phyloP scores from a whole-genome alignment of 2,113 vertebrate species.

The Callionymus lyra region DNA sequence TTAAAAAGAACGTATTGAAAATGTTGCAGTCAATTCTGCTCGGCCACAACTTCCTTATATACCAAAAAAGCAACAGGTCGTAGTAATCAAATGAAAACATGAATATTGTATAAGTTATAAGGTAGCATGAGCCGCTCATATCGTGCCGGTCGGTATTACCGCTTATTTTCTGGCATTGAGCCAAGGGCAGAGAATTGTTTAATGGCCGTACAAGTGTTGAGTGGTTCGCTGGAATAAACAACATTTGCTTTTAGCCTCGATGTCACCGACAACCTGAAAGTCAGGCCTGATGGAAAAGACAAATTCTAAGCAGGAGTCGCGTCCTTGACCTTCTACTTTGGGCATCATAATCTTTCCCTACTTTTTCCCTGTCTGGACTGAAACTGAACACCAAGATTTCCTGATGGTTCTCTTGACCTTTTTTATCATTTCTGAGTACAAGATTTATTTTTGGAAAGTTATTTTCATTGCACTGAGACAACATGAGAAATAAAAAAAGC shows the following conservation, averaged over 20 bases:
- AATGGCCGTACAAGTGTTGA: slow-evolving; percentile 22
- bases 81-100: slow-evolving; percentile 3
- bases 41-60: no score
- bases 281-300: slow-evolving; percentile 9
- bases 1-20: no score
- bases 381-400: no score
- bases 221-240: slow-evolving; percentile 36
- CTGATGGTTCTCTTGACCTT: no score
- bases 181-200: slow-evolving; percentile 12
- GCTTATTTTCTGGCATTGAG: slow-evolving; percentile 11
- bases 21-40: no score
- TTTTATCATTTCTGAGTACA: no score
- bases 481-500: no score
- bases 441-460: no score
- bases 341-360: not conserved
- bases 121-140: slow-evolving; percentile 4
- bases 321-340: slow-evolving; percentile 5
- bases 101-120: slow-evolving; percentile 2
- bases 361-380: not conserved
- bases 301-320: not conserved
- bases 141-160: slow-evolving; percentile 9
- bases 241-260: slow-evolving; percentile 25
- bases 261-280: slow-evolving; percentile 17
- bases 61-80: slow-evolving; percentile 1
- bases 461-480: no score